Base-by-base conservation (phyloP, 2,888 invertebrate genomes). In the Schizaphis graminum region DNA sequence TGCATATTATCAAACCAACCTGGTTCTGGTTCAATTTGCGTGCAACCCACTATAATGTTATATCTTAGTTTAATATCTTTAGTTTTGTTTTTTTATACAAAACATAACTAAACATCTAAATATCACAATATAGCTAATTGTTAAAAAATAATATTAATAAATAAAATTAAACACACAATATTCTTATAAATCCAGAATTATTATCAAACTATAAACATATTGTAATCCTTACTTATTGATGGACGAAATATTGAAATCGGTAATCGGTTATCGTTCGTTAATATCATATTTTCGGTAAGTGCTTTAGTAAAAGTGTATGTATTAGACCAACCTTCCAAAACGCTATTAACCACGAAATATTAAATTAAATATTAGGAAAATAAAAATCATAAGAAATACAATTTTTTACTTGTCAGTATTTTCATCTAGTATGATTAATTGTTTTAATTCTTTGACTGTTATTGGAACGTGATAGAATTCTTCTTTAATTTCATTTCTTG, bases 231-330 rank as follows among this genome's bases (percentile, higher is more conserved):
- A 84, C 84, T 8, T 8, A 84, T 84, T 41, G 84, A 84, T 24
- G 84, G 84, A 84, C 84, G 84, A 84, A 84, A 84, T 41, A 84
- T 35, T 41, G 84, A 67, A 67, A 67, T 67, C 4, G 61, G 61
- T n/a, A 67, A 67, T 67, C n/a, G 13, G n/a, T n/a, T 67, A 41
- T 84, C 24, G 16, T 84, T 41, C 7, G 41, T 41, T 84, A 10
- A 41, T 84, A 84, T 84, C 8, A 84, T 41, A 41, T 84, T 84
- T 41, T 84, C 84, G 4, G 84, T 24, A 3, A 84, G 21, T 8
- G 84, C 84, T 41, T 84, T 84, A 8, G 84, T 41, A 2, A 84
- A 84, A 41, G 41, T 24, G 41, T 84, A 84, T 41, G 84, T 84
- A 41, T 84, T 84, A 8, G 84, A 41, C 84, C 84, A 84, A 84